Evolutionary conservation across 2,888 invertebrate species (phyloP), one percentile per base, ranked within the genome.

Genomic region (Cremastobaeus sp.): DNA sequence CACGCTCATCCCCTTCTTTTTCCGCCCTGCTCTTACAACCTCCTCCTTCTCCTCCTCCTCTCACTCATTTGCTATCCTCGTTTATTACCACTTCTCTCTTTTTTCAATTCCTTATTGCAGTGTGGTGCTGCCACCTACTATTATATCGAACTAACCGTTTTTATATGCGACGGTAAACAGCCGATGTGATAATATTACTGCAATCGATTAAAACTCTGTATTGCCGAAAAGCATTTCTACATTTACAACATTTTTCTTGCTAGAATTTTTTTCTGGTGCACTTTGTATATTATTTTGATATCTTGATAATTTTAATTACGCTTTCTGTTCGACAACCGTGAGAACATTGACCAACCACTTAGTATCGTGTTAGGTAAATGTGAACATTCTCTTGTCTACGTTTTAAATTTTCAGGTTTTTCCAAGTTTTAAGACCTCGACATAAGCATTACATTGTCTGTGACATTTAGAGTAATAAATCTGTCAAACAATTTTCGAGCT

Each of bases 151-250:
- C 76, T 76, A 76, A 66, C 54, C 43, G 74, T 74, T 74, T 74
- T 74, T 74, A 76, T 74, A 69, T 41, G 76, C 76, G 76, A 76
- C 76, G 76, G 76, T 65, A 65, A 74, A 74, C 69, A 39, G 64
- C 32, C 65, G 45, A 35, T 37, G 54, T 39, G 59, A 65, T 54
- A 45, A 47, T 48, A 50, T 39, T 45, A 52, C 57, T 2, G 35
- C 32, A 20, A 54, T 18, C 9, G 18, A 52, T 52, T 25, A 5
- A 12, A 34, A 18, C 5, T 21, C 9, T 14, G 20, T 2, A 35
- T 35, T 28, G n/a, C n/a, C 34, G 11, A 5, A 32, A 6, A 6
- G 34, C 5, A 32, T 3, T n/a, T 32, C 11, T 11, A 32, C 11
- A n/a, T n/a, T 32, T 21, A n/a, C 17, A 15, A n/a, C 11, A 11